Evolutionary conservation across 1,140 invertebrate species (phyloP).

Genomic region (Formica selysi): DNA sequence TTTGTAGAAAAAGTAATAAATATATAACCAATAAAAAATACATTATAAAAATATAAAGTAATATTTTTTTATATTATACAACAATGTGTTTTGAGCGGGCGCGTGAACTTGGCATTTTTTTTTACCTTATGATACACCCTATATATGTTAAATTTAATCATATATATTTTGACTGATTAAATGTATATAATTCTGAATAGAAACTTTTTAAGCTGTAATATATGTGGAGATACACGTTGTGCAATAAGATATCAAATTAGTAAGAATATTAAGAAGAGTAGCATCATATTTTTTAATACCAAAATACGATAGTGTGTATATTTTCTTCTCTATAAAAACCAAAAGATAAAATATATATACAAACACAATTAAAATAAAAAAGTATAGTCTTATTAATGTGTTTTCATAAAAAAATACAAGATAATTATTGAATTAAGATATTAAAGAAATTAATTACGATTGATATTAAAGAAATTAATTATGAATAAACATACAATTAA

Average conservation of each 20-base stretch:
- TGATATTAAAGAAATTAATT: background rate
- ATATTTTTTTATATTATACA: no score
- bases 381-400: background rate
- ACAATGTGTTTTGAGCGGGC: no score
- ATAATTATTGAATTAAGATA: slow-evolving; percentile 2
- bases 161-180: background rate
- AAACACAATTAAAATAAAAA: slow-evolving; percentile 21
- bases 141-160: background rate
- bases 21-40: no score
- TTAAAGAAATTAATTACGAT: background rate
- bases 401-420: background rate
- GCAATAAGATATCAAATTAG: background rate
- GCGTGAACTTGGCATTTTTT: no score
- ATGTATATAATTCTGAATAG: background rate
- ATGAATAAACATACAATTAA: slow-evolving; percentile 13
- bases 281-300: slow-evolving; percentile 7
- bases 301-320: background rate
- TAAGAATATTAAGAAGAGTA: slow-evolving; percentile 15
- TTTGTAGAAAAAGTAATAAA: no score
- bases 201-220: background rate
- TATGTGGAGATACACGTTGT: slow-evolving; percentile 68
- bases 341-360: slow-evolving; percentile 41
- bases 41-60: no score
- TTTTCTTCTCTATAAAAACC: background rate
- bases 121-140: no score